These are phyloP conservation scores for Drosophila niveifrons DNA, from an alignment of 2,888 invertebrate genomes.

Conservation along the genomic window DNA sequence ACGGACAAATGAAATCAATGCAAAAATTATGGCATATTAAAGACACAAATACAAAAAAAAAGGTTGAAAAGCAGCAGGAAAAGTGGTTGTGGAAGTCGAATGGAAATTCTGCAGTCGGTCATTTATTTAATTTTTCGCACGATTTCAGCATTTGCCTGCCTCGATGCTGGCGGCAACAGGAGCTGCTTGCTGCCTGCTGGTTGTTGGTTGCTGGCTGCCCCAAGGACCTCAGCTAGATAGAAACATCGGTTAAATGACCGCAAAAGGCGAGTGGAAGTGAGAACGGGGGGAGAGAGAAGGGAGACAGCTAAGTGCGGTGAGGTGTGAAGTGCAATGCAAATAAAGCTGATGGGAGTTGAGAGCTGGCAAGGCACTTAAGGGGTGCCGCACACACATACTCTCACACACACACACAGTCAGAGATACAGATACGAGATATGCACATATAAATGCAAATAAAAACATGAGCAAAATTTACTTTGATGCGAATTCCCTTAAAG, in stretches of 20 bases:
- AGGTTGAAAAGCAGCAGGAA: conserved; percentile 8
- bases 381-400: conserved; percentile 34
- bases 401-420: conserved; percentile 5
- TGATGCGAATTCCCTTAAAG: conserved; percentile 39
- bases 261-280: conserved; percentile 43
- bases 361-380: conserved; percentile 48
- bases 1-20: conserved; percentile 64
- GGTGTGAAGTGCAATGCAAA: conserved; percentile 70
- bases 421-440: neutral
- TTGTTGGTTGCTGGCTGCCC: neutral
- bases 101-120: conserved; percentile 50
- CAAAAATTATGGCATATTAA: conserved; percentile 68
- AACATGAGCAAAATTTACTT: conserved; percentile 42
- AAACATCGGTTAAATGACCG: conserved; percentile 78
- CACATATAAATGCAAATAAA: conserved; percentile 34
- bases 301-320: conserved; percentile 41
- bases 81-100: conserved; percentile 8
- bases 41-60: conserved; percentile 52
- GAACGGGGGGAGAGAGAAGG: neutral
- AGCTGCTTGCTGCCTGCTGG: conserved; percentile 1
- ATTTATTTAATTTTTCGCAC: conserved; percentile 81
- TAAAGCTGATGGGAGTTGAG: conserved; percentile 41
- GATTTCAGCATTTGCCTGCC: conserved; percentile 69
- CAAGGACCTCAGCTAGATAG: conserved; percentile 50
- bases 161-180: conserved; percentile 12